Conservation (phyloP, 53 echinoderm and acorn worm species). For the Stichopus horrens region DNA sequence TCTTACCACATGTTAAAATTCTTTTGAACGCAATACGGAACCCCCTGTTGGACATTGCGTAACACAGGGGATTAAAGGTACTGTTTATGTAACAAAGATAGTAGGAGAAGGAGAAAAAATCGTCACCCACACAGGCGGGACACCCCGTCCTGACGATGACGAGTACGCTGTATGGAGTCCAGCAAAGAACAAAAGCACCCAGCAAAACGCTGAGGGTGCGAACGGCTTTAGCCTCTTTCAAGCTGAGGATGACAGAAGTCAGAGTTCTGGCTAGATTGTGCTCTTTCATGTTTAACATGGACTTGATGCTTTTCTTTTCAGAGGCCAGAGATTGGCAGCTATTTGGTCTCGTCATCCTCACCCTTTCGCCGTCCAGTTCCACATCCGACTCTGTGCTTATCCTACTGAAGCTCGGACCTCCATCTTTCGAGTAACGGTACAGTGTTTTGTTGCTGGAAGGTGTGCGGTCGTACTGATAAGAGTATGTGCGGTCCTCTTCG, state of each 20-base stretch:
- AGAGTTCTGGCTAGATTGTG: constrained; percentile 78
- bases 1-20: constrained; percentile 74
- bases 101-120: constrained; percentile 76
- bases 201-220: constrained; percentile 84
- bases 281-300: constrained; percentile 70
- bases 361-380: constrained; percentile 51
- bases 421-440: constrained; percentile 55
- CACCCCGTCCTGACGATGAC: constrained; percentile 82
- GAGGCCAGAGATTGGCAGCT: constrained; percentile 53
- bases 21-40: constrained; percentile 88
- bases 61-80: constrained; percentile 83
- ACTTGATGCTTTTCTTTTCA: constrained; percentile 58
- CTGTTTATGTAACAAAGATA: constrained; percentile 95
- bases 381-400: constrained; percentile 55
- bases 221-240: constrained; percentile 89
- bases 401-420: constrained; percentile 45
- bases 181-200: constrained; percentile 83
- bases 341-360: constrained; percentile 55
- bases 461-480: constrained; percentile 53
- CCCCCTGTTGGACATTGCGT: constrained; percentile 83
- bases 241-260: constrained; percentile 71
- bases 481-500: constrained; percentile 42
- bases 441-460: constrained; percentile 62
- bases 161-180: constrained; percentile 93
- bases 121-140: constrained; percentile 43